These are phyloP conservation scores for Pteropus rufus DNA, from an alignment of 2,797 vertebrate genomes.

Conservation along the genomic window DNA sequence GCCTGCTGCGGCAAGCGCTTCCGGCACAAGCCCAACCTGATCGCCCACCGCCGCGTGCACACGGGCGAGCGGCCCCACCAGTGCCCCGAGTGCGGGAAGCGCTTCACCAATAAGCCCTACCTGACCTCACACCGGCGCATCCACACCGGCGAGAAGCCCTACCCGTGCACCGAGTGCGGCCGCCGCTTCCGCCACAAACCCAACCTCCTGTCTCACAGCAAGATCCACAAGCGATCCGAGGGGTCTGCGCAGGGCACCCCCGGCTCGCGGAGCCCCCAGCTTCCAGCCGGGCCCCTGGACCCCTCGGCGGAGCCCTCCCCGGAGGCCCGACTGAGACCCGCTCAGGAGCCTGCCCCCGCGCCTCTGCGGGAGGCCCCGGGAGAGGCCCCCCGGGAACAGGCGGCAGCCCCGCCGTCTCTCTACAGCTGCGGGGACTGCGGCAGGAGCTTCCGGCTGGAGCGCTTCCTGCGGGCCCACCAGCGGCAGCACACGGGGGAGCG, in stretches of 20 bases:
- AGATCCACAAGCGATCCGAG: conserved; percentile 74
- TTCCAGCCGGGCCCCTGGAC: not conserved
- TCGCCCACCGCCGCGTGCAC: conserved; percentile 85
- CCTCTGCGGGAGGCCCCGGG: not conserved
- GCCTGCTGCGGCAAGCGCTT: conserved; percentile 85
- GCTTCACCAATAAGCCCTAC: conserved; percentile 84
- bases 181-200: conserved; percentile 79
- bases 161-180: conserved; percentile 74
- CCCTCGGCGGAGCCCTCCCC: not conserved
- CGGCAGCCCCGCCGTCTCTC: not conserved
- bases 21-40: conserved; percentile 86
- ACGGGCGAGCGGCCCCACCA: conserved; percentile 80
- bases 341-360: not conserved
- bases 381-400: not conserved
- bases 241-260: not conserved
- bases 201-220: conserved; percentile 77
- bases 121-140: conserved; percentile 80
- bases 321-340: not conserved
- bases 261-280: not conserved
- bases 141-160: conserved; percentile 76
- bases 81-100: conserved; percentile 80
- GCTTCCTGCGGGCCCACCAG: conserved; percentile 83
- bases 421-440: conserved; percentile 54
- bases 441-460: conserved; percentile 65
- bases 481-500: conserved; percentile 86